Evolutionary conservation across 2,888 invertebrate genomes (phyloP).

Genomic region (Laspeyria flexula): DNA sequence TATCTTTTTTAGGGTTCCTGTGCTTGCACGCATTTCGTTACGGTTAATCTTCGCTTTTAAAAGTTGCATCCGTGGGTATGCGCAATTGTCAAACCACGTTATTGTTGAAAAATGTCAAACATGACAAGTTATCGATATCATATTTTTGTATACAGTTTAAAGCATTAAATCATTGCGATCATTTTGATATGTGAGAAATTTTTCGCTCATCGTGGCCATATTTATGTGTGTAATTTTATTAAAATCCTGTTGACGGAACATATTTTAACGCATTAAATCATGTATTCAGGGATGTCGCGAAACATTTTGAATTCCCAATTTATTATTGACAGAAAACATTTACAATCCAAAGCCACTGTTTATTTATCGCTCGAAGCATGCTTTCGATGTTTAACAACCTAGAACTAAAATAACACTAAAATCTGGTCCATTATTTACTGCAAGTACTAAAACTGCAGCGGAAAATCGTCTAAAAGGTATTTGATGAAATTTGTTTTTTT

Average conservation of each 20-base stretch:
- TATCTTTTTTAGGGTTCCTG: too few relatives aligned
- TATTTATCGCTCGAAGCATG: conserved; percentile 9
- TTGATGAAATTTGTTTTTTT: background rate
- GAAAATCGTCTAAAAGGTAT: background rate
- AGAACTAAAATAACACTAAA: conserved; percentile 1
- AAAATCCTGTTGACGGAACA: conserved; percentile 8
- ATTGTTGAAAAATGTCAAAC: too few relatives aligned
- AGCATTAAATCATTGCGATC: too few relatives aligned
- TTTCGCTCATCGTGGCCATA: background rate
- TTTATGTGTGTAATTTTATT: background rate
- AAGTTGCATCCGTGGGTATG: too few relatives aligned
- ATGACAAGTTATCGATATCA: too few relatives aligned
- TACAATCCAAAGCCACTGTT: conserved; percentile 5
- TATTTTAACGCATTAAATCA: conserved; percentile 24
- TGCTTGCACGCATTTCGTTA: too few relatives aligned
- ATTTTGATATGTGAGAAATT: background rate
- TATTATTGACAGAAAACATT: conserved; percentile 19
- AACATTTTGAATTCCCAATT: conserved; percentile 21
- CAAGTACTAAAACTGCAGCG: background rate
- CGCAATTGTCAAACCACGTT: too few relatives aligned
- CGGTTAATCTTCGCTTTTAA: too few relatives aligned
- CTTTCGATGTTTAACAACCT: conserved; percentile 2
- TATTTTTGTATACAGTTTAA: too few relatives aligned
- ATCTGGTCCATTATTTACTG: background rate
- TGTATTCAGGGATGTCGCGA: too few relatives aligned